Conservation (phyloP, 2,888 invertebrate genomes). For the Stegophylla sp. region DNA sequence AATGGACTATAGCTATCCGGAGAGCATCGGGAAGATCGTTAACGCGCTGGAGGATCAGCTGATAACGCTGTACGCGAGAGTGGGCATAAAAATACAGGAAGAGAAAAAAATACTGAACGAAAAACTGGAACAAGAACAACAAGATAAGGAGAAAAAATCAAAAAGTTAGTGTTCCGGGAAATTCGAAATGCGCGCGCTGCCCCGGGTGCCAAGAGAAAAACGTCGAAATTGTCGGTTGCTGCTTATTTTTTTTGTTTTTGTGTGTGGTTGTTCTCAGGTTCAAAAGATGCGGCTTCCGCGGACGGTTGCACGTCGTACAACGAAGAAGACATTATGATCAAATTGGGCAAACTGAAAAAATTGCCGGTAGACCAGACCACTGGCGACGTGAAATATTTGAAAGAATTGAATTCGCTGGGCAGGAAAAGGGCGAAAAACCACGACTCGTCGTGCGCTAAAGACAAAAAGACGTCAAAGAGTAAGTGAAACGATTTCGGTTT, state of each 20-base stretch:
- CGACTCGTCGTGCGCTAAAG: background rate
- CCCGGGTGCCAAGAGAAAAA: no score
- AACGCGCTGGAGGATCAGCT: slow-evolving; percentile 27
- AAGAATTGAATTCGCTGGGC: slow-evolving; percentile 32
- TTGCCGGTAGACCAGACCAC: background rate
- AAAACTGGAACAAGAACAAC: background rate
- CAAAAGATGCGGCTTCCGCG: background rate
- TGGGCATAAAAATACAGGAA: background rate
- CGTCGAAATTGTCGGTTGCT: background rate
- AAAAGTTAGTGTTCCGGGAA: slow-evolving; percentile 6
- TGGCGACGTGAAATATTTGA: slow-evolving; percentile 24
- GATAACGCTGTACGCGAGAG: slow-evolving; percentile 22
- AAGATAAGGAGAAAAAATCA: background rate
- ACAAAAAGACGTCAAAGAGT: slow-evolving; percentile 19
- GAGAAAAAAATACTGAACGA: background rate
- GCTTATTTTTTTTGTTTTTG: background rate
- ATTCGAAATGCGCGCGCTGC: no score
- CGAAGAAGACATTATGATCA: slow-evolving; percentile 27
- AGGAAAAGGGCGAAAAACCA: background rate
- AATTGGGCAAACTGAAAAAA: background rate
- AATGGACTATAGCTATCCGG: slow-evolving; percentile 33
- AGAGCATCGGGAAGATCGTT: slow-evolving; percentile 9
- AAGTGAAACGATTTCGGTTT: background rate
- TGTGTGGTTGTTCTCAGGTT: background rate
- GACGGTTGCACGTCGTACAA: background rate